Percentiles rank a stretch among this genome's conserved stretches.
These are phyloP conservation scores for Aphrocallistes beatrix DNA, from an alignment of 37 sponge, comb jelly and placozoan genomes.

Conservation along the genomic window DNA sequence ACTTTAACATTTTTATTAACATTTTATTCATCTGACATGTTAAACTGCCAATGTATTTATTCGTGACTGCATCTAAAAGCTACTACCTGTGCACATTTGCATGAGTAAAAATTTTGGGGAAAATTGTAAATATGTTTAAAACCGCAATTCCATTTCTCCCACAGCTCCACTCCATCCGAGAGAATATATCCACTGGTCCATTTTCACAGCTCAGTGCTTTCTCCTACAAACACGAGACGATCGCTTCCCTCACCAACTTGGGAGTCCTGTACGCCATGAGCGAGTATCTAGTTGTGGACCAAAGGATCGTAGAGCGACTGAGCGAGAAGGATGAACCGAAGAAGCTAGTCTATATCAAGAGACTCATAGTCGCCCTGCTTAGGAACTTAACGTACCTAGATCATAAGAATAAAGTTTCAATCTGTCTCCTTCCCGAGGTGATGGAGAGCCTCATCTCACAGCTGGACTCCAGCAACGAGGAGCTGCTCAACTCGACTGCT, in stretches of 20 bases:
- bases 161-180: not conserved
- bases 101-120: no score
- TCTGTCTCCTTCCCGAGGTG: not conserved
- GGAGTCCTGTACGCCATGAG: not conserved
- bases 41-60: no score
- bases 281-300: constrained; percentile 3
- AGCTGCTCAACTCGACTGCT: not conserved
- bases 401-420: not conserved
- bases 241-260: not conserved
- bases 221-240: not conserved
- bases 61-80: no score
- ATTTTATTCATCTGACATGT: no score
- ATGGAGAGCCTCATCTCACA: not conserved
- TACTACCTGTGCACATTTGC: no score
- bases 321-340: not conserved
- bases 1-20: no score
- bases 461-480: not conserved
- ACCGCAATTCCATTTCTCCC: no score
- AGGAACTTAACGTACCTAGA: not conserved
- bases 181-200: not conserved
- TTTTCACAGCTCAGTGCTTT: not conserved
- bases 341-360: not conserved
- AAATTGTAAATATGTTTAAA: no score
- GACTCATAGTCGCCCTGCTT: not conserved
- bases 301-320: not conserved